Base-by-base conservation (phyloP, 2,797 vertebrate genomes). In the Channa striata region DNA sequence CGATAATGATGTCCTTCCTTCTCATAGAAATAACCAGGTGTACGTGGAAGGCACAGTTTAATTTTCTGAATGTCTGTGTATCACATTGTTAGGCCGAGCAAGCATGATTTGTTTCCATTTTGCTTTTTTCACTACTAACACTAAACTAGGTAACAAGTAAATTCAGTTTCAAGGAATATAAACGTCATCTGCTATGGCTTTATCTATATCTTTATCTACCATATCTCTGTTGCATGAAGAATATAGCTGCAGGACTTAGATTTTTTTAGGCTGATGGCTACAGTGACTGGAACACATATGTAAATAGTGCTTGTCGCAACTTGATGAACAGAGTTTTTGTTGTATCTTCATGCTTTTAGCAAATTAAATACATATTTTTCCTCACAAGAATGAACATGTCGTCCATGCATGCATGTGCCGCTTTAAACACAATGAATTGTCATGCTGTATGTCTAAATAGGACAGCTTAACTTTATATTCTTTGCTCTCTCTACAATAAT, bases 161-260 rank as follows among this genome's bases (percentile, higher is more conserved):
- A 8, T 54, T 75, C 42, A 58, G n/a, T 36, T 50, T 37, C 1
- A 13, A 42, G 39, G 67, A 34, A 59, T n/a, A 8, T 46, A 69
- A 57, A 12, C 37, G 43, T 68, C 17, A 59, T 58, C 42, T 58
- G 1, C 6, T n/a, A 4, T 0, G 0, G n/a, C 4, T 39, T 48
- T 47, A 68, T 56, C 43, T 40, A n/a, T n/a, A n/a, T n/a, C n/a
- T n/a, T n/a, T n/a, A n/a, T n/a, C n/a, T 37, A 12, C 16, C 2
- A 13, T 49, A 39, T 50, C 5, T 59, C 13, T 50, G 33, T n/a
- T 20, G 13, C n/a, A 1, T 46, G 10, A 44, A 16, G 11, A 49
- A 0, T 7, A 40, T 40, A 58, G 37, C 64, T 67, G 34, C 16
- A 25, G 59, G 49, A 48, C 13, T n/a, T 53, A 2, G 0, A 53